Conservation (phyloP, 1,140 invertebrate genomes). For the Lerema accius region DNA sequence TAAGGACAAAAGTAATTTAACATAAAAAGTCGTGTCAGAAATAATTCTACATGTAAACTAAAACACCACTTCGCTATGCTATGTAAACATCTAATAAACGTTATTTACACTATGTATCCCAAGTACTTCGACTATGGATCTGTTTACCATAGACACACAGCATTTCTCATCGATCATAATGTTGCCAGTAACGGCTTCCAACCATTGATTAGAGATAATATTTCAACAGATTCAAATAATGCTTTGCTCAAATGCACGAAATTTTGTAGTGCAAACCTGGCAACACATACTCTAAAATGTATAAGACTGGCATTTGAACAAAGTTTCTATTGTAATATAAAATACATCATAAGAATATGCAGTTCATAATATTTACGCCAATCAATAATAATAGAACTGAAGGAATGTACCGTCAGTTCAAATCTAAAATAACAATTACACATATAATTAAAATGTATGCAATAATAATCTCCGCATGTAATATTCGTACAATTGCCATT, state of each 20-base stretch:
- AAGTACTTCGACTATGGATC: not conserved
- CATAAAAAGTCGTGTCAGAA: not conserved
- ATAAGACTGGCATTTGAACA: conserved; percentile 15
- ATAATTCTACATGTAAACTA: not conserved
- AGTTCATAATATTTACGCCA: not conserved
- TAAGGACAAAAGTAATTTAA: too few species aligned
- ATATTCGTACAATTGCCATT: too few species aligned
- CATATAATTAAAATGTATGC: too few species aligned
- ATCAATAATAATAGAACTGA: not conserved
- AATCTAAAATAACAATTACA: too few species aligned
- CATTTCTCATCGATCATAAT: not conserved
- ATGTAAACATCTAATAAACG: conserved; percentile 9
- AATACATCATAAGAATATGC: not conserved
- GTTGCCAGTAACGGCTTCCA: too few species aligned
- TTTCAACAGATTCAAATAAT: conserved; percentile 4
- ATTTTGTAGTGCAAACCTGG: too few species aligned
- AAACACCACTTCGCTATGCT: not conserved
- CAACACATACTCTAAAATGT: too few species aligned
- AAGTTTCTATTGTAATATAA: not conserved
- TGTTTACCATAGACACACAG: not conserved
- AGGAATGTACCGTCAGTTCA: not conserved
- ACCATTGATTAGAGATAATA: too few species aligned
- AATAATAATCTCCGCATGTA: too few species aligned
- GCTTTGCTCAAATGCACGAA: conserved; percentile 10
- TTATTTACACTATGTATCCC: not conserved